phyloP scores from a whole-genome alignment of 2,888 invertebrate species.

The Dryomyza anilis region DNA sequence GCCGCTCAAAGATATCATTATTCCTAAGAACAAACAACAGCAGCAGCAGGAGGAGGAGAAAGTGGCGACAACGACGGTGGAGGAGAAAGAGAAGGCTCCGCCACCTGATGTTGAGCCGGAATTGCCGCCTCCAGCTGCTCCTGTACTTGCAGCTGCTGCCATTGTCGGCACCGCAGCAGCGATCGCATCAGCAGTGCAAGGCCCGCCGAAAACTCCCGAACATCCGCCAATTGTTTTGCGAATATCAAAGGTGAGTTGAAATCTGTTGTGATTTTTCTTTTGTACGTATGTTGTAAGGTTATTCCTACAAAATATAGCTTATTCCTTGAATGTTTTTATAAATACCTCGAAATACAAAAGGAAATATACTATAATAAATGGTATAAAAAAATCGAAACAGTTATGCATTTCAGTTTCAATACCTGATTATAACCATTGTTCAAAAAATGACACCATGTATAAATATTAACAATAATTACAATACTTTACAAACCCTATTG shows the following conservation, averaged over 20 bases:
- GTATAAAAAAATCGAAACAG: too few relatives aligned
- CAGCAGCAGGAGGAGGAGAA: conserved; percentile 27
- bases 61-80: too few relatives aligned
- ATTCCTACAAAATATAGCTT: background rate
- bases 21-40: conserved; percentile 57
- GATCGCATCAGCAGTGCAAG: conserved; percentile 40
- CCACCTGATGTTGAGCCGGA: conserved; percentile 14
- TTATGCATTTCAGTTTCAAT: too few relatives aligned
- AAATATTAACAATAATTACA: too few relatives aligned
- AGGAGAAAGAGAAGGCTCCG: too few relatives aligned
- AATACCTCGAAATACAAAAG: too few relatives aligned
- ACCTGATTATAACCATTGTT: too few relatives aligned
- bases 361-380: too few relatives aligned
- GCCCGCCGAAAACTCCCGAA: conserved; percentile 54
- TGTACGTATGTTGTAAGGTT: background rate
- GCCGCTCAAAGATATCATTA: conserved; percentile 55
- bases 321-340: background rate
- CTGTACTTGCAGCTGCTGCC: conserved; percentile 19
- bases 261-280: too few relatives aligned
- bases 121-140: conserved; percentile 31
- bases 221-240: conserved; percentile 86
- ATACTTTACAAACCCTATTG: too few relatives aligned
- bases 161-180: too few relatives aligned
- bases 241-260: conserved; percentile 73
- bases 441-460: too few relatives aligned